A percentile compares a stretch with the other conserved stretches of the same genome.
Evolutionary conservation across 2,113 vertebrate genomes (phyloP).

Genomic region (Tupaia chinensis): DNA sequence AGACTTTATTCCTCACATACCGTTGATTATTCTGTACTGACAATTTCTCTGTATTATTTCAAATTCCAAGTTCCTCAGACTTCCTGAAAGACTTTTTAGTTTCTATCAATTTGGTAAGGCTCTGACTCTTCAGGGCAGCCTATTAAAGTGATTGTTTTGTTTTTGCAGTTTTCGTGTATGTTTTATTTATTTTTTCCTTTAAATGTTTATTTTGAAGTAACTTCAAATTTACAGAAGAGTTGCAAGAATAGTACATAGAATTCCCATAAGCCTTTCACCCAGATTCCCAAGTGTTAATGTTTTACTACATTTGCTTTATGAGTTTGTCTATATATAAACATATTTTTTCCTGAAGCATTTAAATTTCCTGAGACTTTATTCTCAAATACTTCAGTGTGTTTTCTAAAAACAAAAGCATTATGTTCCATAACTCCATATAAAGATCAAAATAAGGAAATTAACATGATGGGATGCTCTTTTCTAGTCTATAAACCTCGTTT

Average conservation of each 20-base stretch:
- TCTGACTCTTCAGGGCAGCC: neutral
- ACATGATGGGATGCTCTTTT: neutral
- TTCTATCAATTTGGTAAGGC: neutral
- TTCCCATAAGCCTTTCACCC: neutral
- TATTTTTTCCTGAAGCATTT: neutral
- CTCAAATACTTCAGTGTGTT: neutral
- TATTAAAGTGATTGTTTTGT: neutral
- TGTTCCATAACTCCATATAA: neutral
- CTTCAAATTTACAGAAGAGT: neutral
- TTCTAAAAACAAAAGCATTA: neutral
- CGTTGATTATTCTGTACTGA: neutral
- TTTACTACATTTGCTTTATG: neutral
- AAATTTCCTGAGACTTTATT: neutral
- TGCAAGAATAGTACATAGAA: neutral
- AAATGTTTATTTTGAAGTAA: neutral
- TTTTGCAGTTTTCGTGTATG: constrained; percentile 41
- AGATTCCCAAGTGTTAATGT: neutral
- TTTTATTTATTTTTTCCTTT: constrained; percentile 14
- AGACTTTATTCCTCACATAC: neutral
- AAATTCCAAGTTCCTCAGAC: neutral
- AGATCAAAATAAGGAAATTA: neutral
- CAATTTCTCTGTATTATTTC: neutral
- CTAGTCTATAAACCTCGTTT: neutral
- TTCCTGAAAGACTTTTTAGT: neutral
- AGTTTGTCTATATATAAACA: neutral